Evolutionary conservation across 1,140 invertebrate genomes (phyloP), one percentile per base, ranked within the genome.

Genomic region (Eupristina koningsbergeri): DNA sequence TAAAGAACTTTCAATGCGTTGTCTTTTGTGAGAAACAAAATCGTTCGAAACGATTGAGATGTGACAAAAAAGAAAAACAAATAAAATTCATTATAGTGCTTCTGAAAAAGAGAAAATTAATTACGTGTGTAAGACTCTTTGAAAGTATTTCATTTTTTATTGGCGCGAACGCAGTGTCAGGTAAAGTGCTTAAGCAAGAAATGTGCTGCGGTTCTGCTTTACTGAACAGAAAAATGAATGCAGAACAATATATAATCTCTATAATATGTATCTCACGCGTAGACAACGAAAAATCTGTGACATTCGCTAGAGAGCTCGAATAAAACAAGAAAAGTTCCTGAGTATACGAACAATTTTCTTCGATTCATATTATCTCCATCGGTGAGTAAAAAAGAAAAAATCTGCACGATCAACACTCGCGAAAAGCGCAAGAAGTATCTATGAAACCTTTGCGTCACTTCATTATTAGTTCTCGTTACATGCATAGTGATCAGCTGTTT

Each of bases 61-160:
- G 26, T 9, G 13, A 26, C 26, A 58, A 58, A 53, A 17, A 53
- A 45, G 11, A 45, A 45, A 50, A 15, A 2, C 15, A 58, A 58
- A 5, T 26, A 5, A 26, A 58, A 13, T 26, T 58, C 13, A 6
- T n/a, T n/a, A n/a, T n/a, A 19, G 53, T 22, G 53, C 22, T 58
- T 34, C 34, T 36, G 31, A 67, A 29, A 67, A 36, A 29, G 3
- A 36, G 19, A 36, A 67, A 39, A 67, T 34, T 17, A 74, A 34
- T 26, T 50, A 74, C 29, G 45, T n/a, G 45, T 11, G 45, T 22
- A 29, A 50, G 50, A 34, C 31, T 74, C 36, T 41, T 36, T 80
- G 45, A 11, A 75, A 80, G 78, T n/a, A 34, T 34, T 53, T 58
- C 13, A 22, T 75, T 75, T 75, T 58, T 58, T 76, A 6, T 58